Evolutionary conservation across 2,113 vertebrate genomes (phyloP).

Genomic region (Rhagologus leucostigma): DNA sequence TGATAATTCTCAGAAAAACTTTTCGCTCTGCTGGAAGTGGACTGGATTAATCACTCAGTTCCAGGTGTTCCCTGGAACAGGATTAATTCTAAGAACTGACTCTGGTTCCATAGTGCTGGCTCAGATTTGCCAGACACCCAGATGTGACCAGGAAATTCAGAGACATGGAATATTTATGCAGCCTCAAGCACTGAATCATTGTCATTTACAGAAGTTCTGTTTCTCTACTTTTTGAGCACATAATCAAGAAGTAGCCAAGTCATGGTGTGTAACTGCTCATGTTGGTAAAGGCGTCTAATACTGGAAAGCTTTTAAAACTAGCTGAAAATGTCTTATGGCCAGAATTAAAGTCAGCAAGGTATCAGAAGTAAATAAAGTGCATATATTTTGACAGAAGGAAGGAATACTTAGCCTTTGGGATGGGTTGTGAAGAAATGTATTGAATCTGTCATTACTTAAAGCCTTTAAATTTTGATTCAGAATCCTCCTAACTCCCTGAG

Average conservation of each 20-base stretch:
- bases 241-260: background rate
- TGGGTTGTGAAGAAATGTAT: background rate
- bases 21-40: background rate
- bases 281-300: background rate
- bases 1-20: background rate
- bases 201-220: background rate
- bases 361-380: background rate
- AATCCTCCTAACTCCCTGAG: background rate
- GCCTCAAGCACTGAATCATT: background rate
- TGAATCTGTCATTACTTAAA: background rate
- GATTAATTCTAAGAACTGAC: background rate
- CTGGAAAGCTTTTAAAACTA: background rate
- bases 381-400: background rate
- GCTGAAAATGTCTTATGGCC: background rate
- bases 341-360: background rate
- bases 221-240: background rate
- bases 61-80: background rate
- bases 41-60: background rate
- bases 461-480: background rate
- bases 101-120: background rate
- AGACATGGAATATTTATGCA: background rate
- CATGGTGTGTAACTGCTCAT: background rate
- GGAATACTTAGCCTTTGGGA: background rate
- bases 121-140: background rate
- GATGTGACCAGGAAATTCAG: background rate